Conservation (phyloP, 2,888 invertebrate species). For the Cristatella mucedo region DNA sequence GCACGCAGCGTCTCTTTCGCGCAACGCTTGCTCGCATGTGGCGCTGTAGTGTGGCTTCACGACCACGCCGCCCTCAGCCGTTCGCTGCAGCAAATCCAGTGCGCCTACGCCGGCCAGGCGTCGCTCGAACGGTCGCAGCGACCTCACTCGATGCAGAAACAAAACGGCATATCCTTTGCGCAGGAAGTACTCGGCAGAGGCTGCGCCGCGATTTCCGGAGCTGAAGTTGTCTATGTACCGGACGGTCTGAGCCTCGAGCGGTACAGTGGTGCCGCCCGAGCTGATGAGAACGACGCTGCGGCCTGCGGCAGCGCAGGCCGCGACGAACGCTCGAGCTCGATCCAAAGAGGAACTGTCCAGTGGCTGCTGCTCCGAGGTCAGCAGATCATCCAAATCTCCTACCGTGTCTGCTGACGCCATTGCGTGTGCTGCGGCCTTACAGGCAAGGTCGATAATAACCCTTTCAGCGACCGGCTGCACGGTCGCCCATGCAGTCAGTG, state of each 20-base stretch:
- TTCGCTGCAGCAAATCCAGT: constrained; percentile 20
- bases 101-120: constrained; percentile 48
- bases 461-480: no score
- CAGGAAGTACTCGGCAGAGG: constrained; percentile 85
- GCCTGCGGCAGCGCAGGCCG: not conserved
- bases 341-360: no score
- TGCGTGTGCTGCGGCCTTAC: no score
- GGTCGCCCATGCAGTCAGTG: no score
- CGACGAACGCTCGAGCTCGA: not conserved
- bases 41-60: not conserved
- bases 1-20: no score
- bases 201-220: constrained; percentile 81
- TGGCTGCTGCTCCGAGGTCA: no score
- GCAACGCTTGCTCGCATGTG: not conserved
- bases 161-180: constrained; percentile 66
- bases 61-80: not conserved
- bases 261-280: constrained; percentile 90
- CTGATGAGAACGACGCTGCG: not conserved
- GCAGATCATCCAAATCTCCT: no score
- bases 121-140: constrained; percentile 74
- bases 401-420: no score
- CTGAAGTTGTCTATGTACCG: constrained; percentile 98
- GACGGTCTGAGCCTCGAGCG: constrained; percentile 88
- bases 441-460: no score
- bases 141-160: constrained; percentile 76